phyloP scores from a whole-genome alignment of 1,140 invertebrate species.

The Melanaphis sacchari region DNA sequence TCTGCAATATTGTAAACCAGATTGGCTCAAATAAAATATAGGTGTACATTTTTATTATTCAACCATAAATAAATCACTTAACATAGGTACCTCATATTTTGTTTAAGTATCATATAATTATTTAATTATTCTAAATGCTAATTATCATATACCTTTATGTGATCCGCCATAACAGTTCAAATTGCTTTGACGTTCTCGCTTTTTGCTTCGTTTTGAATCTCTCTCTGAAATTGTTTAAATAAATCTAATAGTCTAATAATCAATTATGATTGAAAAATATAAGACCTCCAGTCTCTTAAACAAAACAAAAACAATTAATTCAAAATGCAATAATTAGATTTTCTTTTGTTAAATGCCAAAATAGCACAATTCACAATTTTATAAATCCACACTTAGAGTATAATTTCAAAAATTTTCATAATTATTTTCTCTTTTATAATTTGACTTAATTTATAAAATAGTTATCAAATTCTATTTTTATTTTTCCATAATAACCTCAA shows the following conservation, averaged over 20 bases:
- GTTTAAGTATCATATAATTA: not conserved
- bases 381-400: not conserved
- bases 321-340: slow-evolving; percentile 29
- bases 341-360: not conserved
- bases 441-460: no score
- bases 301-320: slow-evolving; percentile 10
- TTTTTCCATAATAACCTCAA: no score
- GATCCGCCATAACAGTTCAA: slow-evolving; percentile 74
- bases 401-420: not conserved
- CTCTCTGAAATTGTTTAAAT: slow-evolving; percentile 54
- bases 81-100: not conserved
- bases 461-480: not conserved
- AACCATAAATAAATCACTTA: not conserved
- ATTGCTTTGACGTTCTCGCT: slow-evolving; percentile 72
- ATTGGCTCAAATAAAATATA: not conserved
- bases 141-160: slow-evolving; percentile 70
- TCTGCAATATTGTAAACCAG: not conserved
- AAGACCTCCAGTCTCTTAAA: not conserved
- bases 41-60: not conserved
- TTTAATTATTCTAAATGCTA: not conserved
- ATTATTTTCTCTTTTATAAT: not conserved
- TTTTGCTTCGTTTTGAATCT: slow-evolving; percentile 68
- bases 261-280: not conserved
- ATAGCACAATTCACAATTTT: not conserved
- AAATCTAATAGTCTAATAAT: slow-evolving; percentile 56